Evolutionary conservation across 1,140 invertebrate genomes (phyloP).

Genomic region (Monomorium pharaonis): DNA sequence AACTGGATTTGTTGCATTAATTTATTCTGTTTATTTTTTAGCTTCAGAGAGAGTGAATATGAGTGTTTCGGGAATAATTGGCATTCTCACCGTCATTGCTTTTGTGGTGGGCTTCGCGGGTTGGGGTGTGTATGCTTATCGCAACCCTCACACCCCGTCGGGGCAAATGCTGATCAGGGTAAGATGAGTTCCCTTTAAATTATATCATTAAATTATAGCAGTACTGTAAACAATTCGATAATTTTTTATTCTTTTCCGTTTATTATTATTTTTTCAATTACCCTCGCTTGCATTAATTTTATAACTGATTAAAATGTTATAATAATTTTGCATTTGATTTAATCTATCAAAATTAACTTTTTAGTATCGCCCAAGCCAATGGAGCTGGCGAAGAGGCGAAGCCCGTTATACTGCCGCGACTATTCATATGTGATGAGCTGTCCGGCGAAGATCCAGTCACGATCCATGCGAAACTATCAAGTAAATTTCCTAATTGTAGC

Average conservation of each 20-base stretch:
- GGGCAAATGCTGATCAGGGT: constrained; percentile 99
- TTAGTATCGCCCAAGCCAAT: constrained; percentile 97
- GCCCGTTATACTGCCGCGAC: constrained; percentile 96
- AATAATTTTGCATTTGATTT: not conserved
- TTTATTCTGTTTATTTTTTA: constrained; percentile 44
- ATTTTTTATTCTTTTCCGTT: not conserved
- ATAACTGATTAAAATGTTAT: not conserved
- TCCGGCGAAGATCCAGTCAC: constrained; percentile 67
- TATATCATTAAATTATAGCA: not conserved
- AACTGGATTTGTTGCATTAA: not conserved
- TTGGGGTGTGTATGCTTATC: constrained; percentile 97
- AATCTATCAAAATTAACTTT: constrained; percentile 76
- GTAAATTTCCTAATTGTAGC: constrained; percentile 80
- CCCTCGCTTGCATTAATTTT: not conserved
- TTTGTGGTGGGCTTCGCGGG: constrained; percentile 87
- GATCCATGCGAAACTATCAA: constrained; percentile 78
- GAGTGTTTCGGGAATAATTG: constrained; percentile 88
- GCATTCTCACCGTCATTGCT: constrained; percentile 88
- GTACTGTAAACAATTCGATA: not conserved
- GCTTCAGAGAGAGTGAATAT: constrained; percentile 80
- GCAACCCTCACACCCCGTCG: constrained; percentile 96
- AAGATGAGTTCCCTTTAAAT: constrained; percentile 72
- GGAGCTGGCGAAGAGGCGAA: constrained; percentile 95
- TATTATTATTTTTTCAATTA: not conserved
- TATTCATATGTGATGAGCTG: constrained; percentile 92